Evolutionary conservation across 1,140 invertebrate species (phyloP), one percentile per base, ranked within the genome.

Genomic region (Macrotrachela quadricornifera): DNA sequence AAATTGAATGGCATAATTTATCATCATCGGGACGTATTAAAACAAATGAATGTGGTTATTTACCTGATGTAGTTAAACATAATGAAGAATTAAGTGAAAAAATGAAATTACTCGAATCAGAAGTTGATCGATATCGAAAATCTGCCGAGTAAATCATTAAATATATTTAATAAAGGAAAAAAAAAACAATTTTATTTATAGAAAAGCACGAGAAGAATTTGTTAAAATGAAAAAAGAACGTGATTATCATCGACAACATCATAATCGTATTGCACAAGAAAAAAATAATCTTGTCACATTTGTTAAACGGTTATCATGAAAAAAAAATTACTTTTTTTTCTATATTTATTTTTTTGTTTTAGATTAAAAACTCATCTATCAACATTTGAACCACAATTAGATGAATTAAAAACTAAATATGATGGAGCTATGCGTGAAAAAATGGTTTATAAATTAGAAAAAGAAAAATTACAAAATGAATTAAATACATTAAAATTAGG

Each of bases 181-280:
- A 15, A 30, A 11, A 17, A 47, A 16, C 39, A 42, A 1, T 48
- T 11, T 51, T 17, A 39, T 37, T 57, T 56, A 14, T 47, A 70
- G 66, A 55, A 69, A 68, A 60, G 65, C 67, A 11, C 69, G 67
- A 55, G 69, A 71, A 49, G 60, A 61, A 1, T 69, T 66, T 60
- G 63, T 68, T 17, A 70, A 69, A 42, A 57, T 71, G 46, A 59
- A 66, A 44, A 70, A 69, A 53, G 67, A 71, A 50, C 57, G 69
- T 48, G 69, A 71, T 51, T 70, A 65, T 54, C 69, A 71, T 52
- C 60, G 66, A 30, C 68, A 70, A 66, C 65, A 70, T 57, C 69
- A 71, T 54, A 65, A 65, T 54, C 58, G 69, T 17, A 63, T 71
- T 42, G 66, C 68, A 6, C 68, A 70, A 57, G 69, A 71, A 58